Conservation (phyloP, 2,888 invertebrate species). For the Torymus auratus region DNA sequence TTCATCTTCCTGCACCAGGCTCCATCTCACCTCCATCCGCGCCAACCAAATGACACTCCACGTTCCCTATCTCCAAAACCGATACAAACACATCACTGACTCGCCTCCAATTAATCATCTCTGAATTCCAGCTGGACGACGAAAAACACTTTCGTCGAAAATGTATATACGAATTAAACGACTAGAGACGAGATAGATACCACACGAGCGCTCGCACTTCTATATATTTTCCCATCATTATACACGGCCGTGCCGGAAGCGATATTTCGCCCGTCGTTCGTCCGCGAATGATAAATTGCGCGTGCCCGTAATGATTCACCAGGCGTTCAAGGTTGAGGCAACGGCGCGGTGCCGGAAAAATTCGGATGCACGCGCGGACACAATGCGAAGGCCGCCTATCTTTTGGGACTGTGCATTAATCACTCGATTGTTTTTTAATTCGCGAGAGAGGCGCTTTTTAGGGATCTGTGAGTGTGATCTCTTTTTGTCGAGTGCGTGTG, state of each 20-base stretch:
- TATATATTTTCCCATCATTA: conserved; percentile 57
- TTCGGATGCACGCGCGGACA: conserved; percentile 19
- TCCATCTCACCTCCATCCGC: too few relatives aligned
- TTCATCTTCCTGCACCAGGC: too few relatives aligned
- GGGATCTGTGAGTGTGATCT: not conserved
- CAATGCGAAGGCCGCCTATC: not conserved
- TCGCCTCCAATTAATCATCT: conserved; percentile 40
- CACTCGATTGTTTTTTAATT: conserved; percentile 55
- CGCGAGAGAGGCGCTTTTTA: conserved; percentile 11
- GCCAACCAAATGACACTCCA: too few relatives aligned
- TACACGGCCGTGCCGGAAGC: conserved; percentile 57
- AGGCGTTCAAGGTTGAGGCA: conserved; percentile 12
- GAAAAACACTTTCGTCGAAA: conserved; percentile 53
- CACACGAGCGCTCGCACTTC: too few relatives aligned
- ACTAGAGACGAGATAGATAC: not conserved
- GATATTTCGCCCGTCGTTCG: conserved; percentile 51
- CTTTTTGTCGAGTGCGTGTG: conserved; percentile 1
- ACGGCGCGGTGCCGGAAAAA: conserved; percentile 25
- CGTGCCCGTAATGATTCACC: conserved; percentile 38
- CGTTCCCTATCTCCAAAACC: too few relatives aligned
- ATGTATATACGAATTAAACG: not conserved
- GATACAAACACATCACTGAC: not conserved
- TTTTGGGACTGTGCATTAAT: conserved; percentile 43
- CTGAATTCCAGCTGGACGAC: conserved; percentile 43
- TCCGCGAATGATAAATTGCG: conserved; percentile 56